Base-by-base conservation (phyloP, 2,888 invertebrate species). In the Tuberolachnus salignus region DNA sequence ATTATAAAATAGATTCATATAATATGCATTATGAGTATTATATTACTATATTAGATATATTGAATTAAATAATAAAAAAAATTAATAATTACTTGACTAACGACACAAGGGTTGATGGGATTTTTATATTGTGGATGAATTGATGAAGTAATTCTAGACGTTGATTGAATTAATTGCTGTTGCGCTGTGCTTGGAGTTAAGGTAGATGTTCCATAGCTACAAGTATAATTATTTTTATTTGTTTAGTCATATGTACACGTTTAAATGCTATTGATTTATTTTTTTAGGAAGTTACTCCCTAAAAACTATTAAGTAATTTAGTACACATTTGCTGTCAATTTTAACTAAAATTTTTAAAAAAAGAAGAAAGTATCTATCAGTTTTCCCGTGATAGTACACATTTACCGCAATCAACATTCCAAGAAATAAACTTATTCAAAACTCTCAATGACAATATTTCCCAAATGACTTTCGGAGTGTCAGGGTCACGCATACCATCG, bases 91-190 rank as follows among this genome's bases (percentile, higher is more conserved):
- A 88, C 87, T 85, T 87, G 88, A 81, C 87, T 85, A 75, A 87
- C 85, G 82, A 87, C 85, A 82, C 89, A 86, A 82, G 89, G 89
- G 61, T 89, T 89, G 82, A 89, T 84, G 81, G 85, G 84, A 42
- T 84, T 82, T 82, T 88, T 88, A 82, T 87, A 86, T 73, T 84
- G 83, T 85, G 89, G 86, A 69, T 84, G 83, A 71, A 88, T 87
- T 83, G 89, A 89, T 51, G 89, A 89, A 74, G 89, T 89, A 81
- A 89, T 84, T 82, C 89, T 86, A 49, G 89, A 86, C 8, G 64
- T 21, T 1, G 72, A 46, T 34, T 72, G 80, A 46, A 63, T 23
- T 11, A 63, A 44, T 55, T 75, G 74, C 46, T 66, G 66, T 55
- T 75, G 75, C 21, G 67, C 8, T 21, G 75, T 75, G 14, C 66